phyloP scores from a whole-genome alignment of 2,113 vertebrate species.

The Herpetotheres cachinnans region DNA sequence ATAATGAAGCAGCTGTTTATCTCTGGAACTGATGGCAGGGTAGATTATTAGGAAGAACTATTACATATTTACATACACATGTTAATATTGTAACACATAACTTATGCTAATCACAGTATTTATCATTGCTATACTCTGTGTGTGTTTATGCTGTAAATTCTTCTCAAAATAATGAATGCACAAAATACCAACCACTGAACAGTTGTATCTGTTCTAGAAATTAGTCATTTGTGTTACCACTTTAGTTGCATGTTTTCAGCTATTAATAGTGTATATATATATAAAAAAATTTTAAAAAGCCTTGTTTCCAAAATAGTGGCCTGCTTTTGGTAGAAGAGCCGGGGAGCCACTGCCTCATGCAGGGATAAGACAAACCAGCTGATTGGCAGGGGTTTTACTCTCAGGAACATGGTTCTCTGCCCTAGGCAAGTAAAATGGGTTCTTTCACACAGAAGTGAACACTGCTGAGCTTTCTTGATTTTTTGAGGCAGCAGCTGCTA shows the following conservation, averaged over 20 bases:
- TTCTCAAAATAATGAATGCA: background rate
- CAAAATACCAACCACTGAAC: background rate
- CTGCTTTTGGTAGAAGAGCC: background rate
- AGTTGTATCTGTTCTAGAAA: background rate
- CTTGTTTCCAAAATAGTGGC: background rate
- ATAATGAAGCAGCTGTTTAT: background rate
- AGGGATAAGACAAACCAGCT: background rate
- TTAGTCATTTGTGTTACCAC: background rate
- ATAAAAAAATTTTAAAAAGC: background rate
- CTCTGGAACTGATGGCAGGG: background rate
- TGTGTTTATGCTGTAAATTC: background rate
- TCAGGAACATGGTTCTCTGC: background rate
- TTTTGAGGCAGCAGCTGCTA: background rate
- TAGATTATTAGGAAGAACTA: background rate
- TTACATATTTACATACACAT: background rate
- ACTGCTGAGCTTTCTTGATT: background rate
- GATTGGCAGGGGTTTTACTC: background rate
- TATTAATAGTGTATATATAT: background rate
- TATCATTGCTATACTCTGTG: background rate
- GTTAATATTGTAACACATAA: background rate
- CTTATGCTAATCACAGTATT: background rate
- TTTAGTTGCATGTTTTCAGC: background rate
- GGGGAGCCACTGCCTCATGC: rapidly evolving
- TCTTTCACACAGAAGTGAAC: background rate
- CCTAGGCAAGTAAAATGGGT: background rate